Evolutionary conservation across 2,888 invertebrate genomes (phyloP), one percentile per base, ranked within the genome.

Genomic region (Pimpla rufipes): DNA sequence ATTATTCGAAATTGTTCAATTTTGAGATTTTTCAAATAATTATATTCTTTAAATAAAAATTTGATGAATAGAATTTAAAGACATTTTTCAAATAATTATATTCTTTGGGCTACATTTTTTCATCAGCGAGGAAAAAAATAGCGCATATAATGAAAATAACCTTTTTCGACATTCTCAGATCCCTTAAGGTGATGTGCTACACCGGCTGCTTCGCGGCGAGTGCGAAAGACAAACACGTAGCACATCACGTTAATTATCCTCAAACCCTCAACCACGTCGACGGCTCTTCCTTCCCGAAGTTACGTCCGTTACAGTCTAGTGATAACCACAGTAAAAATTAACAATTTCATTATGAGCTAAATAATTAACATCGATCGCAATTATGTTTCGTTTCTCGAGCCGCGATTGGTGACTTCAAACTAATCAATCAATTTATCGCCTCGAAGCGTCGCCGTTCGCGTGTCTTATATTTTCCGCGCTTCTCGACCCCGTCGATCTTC

Each of bases 311-410:
- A 79, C n/a, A 71, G 18, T 64, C 21, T 52, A 73, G 21, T 71
- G 42, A 73, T 76, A 18, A 66, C 76, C 47, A 37, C 21, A 59
- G 75, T 71, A 62, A 55, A 83, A 83, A 68, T 73, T 52, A 80
- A 76, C 73, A 16, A 77, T 77, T 79, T 79, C 70, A 81, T 68
- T 79, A 74, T 45, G 79, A 85, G 77, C 80, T 74, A 74, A 73
- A 78, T 70, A 62, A 79, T 70, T 77, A 71, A 71, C 59, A 42
- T 79, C 57, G 50, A 83, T 81, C 79, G 79, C 79, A 77, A 70
- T 81, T 79, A 74, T 81, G 84, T 79, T 85, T 81, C 81, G 71
- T 78, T 80, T 68, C 47, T 81, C 78, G 75, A 47, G 76, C 59
- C 40, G 55, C 68, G 64, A 70, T 71, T 66, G 13, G 52, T 57